Evolutionary conservation across 2,888 invertebrate genomes (phyloP).

Genomic region (Mactromeris polynyma): DNA sequence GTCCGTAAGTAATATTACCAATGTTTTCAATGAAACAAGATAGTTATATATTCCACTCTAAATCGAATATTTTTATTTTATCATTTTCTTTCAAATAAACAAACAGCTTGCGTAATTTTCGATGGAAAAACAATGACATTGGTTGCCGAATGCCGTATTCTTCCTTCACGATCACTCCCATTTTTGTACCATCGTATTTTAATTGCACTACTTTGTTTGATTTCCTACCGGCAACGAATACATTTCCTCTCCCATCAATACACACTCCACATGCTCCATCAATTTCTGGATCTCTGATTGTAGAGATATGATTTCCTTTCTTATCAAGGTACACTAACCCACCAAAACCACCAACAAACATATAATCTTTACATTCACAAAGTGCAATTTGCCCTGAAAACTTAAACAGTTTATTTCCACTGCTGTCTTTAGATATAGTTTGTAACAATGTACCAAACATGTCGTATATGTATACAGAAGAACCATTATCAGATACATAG

Average conservation of each 20-base stretch:
- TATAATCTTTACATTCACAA: not conserved
- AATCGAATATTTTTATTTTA: not conserved
- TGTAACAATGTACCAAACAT: not conserved
- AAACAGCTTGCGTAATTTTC: not conserved
- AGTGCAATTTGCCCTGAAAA: not conserved
- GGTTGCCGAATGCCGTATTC: not conserved
- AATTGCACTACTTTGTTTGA: not conserved
- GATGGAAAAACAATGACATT: not conserved
- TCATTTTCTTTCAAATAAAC: not conserved
- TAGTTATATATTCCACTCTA: too few species aligned
- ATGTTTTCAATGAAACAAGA: too few species aligned
- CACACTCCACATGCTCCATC: not conserved
- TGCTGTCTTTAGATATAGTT: not conserved
- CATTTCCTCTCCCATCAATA: not conserved
- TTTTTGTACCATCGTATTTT: not conserved
- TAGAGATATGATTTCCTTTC: not conserved
- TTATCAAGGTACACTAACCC: not conserved
- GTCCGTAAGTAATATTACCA: too few species aligned
- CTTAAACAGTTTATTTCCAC: not conserved
- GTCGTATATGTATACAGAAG: not conserved
- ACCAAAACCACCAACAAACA: not conserved
- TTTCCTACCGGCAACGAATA: not conserved
- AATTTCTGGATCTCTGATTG: not conserved
- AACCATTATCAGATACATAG: not conserved
- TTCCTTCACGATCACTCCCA: not conserved